phyloP scores from a whole-genome alignment of 1,140 invertebrate species.

The Matsumurasca onukii region DNA sequence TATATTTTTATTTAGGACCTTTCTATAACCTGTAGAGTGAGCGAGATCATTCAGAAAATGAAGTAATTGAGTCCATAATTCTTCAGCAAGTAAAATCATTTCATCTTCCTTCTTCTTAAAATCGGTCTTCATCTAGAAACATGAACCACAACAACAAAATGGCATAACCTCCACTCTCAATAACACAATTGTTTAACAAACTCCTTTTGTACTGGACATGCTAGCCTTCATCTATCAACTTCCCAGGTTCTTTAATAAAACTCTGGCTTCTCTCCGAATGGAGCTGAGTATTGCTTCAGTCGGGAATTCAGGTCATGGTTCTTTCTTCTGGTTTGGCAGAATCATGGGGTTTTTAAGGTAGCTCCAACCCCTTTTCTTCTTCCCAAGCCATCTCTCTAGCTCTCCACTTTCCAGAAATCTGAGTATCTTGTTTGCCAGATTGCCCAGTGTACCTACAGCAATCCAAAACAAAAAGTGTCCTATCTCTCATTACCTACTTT shows the following conservation, averaged over 20 bases:
- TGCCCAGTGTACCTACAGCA: too few relatives aligned
- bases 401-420: too few relatives aligned
- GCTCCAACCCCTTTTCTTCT: too few relatives aligned
- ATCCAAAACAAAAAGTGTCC: too few relatives aligned
- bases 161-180: neutral
- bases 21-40: constrained; percentile 80
- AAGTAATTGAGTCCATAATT: constrained; percentile 93
- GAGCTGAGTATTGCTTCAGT: neutral
- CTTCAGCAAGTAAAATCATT: constrained; percentile 88
- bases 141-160: neutral
- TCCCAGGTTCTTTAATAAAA: neutral
- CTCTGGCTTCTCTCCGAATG: neutral
- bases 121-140: constrained; percentile 98
- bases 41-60: constrained; percentile 89
- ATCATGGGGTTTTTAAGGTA: too few relatives aligned
- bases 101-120: constrained; percentile 98
- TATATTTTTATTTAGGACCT: too few relatives aligned
- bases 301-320: neutral
- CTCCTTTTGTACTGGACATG: neutral
- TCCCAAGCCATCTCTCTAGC: too few relatives aligned
- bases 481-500: too few relatives aligned
- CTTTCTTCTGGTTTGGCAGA: too few relatives aligned
- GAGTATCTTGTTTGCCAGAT: too few relatives aligned
- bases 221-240: neutral
- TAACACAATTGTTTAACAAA: neutral